A percentile compares a stretch with the other conserved stretches of the same genome.
phyloP scores from a whole-genome alignment of 2,797 vertebrate species.

The Caiman crocodilus region DNA sequence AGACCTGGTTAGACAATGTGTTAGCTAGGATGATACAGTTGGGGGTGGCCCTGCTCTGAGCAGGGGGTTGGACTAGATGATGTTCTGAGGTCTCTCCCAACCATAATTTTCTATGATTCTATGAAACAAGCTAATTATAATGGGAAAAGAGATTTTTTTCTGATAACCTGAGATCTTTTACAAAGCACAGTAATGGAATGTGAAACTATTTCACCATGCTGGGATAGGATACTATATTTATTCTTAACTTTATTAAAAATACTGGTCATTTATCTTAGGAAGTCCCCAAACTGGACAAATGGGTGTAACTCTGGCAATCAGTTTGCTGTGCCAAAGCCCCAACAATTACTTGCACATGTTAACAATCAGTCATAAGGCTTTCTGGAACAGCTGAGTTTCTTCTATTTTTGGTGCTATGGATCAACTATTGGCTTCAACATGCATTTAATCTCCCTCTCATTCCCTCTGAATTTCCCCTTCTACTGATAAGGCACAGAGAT shows the following conservation, averaged over 20 bases:
- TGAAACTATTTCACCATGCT: rapidly evolving
- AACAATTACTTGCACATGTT: neutral
- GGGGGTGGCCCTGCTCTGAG: too few relatives aligned
- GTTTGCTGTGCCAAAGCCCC: neutral
- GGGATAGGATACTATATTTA: neutral
- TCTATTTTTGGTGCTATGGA: rapidly evolving
- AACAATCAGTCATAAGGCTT: neutral
- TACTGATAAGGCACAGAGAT: neutral
- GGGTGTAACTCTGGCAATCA: neutral
- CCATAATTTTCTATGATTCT: too few relatives aligned
- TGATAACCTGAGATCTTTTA: neutral
- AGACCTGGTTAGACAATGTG: too few relatives aligned
- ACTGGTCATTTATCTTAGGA: neutral
- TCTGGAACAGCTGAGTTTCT: neutral
- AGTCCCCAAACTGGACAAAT: neutral
- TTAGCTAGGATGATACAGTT: too few relatives aligned
- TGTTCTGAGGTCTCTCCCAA: too few relatives aligned
- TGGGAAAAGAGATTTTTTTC: neutral
- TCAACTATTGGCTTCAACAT: neutral
- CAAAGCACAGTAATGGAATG: neutral
- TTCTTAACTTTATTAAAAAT: neutral
- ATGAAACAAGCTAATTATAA: neutral
- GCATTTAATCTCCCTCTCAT: neutral
- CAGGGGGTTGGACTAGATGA: too few relatives aligned
- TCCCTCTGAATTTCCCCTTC: neutral